These are phyloP conservation scores for Battus philenor DNA, from an alignment of 1,140 invertebrate species.

Conservation along the genomic window DNA sequence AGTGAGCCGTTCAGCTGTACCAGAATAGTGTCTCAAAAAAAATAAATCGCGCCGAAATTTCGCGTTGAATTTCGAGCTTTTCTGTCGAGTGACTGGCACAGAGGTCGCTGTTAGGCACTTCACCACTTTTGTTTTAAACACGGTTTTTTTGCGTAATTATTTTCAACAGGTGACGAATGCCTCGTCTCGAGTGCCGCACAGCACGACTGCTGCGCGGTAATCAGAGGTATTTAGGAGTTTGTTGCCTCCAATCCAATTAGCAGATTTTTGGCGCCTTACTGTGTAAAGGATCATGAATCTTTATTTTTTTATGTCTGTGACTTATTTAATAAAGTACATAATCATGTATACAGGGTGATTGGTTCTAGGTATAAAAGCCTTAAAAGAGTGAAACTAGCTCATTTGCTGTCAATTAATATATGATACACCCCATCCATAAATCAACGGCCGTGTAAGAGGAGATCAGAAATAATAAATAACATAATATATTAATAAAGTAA, in stretches of 20 bases:
- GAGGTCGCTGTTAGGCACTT: conserved; percentile 47
- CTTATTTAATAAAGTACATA: too few relatives aligned
- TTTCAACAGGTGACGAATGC: conserved; percentile 74
- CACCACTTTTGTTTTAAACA: conserved; percentile 69
- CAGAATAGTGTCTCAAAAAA: conserved; percentile 40
- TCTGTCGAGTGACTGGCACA: conserved; percentile 58
- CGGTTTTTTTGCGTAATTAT: conserved; percentile 73
- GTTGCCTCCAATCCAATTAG: conserved; percentile 60
- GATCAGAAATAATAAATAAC: too few relatives aligned
- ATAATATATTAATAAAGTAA: too few relatives aligned
- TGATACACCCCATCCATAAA: too few relatives aligned
- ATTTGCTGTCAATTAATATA: too few relatives aligned
- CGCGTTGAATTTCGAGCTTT: conserved; percentile 46
- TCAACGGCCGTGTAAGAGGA: too few relatives aligned
- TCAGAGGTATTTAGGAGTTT: conserved; percentile 56
- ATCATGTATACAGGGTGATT: too few relatives aligned
- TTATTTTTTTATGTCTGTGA: not conserved
- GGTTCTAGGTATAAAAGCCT: too few relatives aligned
- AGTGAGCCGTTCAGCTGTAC: conserved; percentile 28
- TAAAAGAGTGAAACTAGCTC: too few relatives aligned
- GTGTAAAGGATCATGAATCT: conserved; percentile 1
- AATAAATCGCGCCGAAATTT: conserved; percentile 43
- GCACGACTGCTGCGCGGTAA: conserved; percentile 52
- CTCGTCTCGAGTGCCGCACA: conserved; percentile 60
- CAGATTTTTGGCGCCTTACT: conserved; percentile 32